Evolutionary conservation across 53 echinoderm and acorn worm genomes (phyloP).

Genomic region (Echinometra lucunter): DNA sequence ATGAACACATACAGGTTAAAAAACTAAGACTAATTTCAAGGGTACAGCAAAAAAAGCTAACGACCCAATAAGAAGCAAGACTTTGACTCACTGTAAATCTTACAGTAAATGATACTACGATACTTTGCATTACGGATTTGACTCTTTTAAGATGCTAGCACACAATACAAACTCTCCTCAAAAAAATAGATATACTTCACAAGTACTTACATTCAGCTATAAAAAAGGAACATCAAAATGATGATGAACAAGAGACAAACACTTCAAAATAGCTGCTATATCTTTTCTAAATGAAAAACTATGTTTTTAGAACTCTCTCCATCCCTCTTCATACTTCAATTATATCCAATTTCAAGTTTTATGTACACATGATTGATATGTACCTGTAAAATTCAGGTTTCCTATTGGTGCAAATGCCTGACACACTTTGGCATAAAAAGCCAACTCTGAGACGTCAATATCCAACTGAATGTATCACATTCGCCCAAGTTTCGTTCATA

Average conservation of each 20-base stretch:
- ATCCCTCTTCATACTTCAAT: not conserved
- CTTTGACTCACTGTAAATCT: not conserved
- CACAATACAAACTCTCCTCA: constrained; percentile 38
- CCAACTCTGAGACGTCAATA: not conserved
- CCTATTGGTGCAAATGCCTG: not conserved
- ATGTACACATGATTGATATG: not conserved
- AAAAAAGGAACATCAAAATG: constrained; percentile 52
- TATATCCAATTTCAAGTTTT: not conserved
- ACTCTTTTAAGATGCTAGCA: constrained; percentile 34
- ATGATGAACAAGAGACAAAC: constrained; percentile 7
- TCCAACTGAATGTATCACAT: not conserved
- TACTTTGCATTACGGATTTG: not conserved
- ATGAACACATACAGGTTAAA: not conserved
- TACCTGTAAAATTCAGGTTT: not conserved
- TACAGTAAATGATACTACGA: not conserved
- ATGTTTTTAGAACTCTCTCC: not conserved
- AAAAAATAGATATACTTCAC: constrained; percentile 58
- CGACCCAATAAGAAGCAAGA: not conserved
- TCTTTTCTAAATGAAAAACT: constrained; percentile 43
- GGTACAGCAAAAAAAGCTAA: not conserved
- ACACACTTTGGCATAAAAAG: not conserved
- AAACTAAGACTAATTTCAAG: not conserved
- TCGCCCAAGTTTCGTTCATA: not conserved
- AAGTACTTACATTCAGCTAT: constrained; percentile 56
- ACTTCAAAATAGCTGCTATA: constrained; percentile 50